These are phyloP conservation scores for Otolemur garnettii DNA, from an alignment of 2,113 vertebrate species.

Conservation along the genomic window DNA sequence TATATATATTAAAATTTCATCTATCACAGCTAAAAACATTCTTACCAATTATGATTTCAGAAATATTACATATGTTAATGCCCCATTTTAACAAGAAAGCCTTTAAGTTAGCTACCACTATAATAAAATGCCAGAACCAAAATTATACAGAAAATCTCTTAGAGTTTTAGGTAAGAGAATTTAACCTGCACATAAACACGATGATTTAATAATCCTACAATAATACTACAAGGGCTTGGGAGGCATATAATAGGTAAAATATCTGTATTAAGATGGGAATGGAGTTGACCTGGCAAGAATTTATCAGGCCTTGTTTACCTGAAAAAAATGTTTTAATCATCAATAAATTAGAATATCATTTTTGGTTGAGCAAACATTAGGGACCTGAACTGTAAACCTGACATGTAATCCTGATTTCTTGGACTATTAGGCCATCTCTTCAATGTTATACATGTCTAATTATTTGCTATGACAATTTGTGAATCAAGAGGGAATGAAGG, in stretches of 20 bases:
- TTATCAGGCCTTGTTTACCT: neutral
- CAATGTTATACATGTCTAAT: neutral
- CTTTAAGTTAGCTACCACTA: constrained; percentile 3
- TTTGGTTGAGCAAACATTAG: neutral
- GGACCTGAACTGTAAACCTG: neutral
- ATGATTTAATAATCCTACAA: constrained; percentile 27
- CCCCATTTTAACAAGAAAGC: constrained; percentile 31
- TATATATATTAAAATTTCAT: constrained; percentile 20
- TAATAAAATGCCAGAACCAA: constrained; percentile 52
- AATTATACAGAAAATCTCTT: constrained; percentile 38
- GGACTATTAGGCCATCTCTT: neutral
- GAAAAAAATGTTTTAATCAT: constrained; percentile 51
- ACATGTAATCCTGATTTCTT: constrained; percentile 13
- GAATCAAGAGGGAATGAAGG: neutral
- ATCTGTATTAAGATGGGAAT: neutral
- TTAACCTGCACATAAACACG: constrained; percentile 34
- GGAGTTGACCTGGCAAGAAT: neutral
- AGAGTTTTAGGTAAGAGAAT: constrained; percentile 42
- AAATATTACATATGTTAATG: neutral
- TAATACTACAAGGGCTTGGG: neutral
- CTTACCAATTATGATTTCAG: neutral
- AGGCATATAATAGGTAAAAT: neutral
- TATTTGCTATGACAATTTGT: constrained; percentile 33
- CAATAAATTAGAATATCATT: neutral
- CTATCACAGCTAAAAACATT: constrained; percentile 14